These are phyloP conservation scores for Whitmania pigra DNA, from an alignment of 1,140 invertebrate species.

Conservation along the genomic window DNA sequence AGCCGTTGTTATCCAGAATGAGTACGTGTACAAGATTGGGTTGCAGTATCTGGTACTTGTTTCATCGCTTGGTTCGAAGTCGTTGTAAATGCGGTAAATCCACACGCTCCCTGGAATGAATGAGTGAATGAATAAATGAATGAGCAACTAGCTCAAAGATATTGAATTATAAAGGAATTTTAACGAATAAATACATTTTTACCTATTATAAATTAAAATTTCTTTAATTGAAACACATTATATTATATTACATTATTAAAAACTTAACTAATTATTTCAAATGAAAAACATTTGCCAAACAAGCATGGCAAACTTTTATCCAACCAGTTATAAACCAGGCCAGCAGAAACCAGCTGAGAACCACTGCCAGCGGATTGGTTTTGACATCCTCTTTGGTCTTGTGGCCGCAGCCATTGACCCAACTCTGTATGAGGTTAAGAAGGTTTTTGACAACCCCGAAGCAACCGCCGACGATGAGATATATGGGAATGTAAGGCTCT, in stretches of 20 bases:
- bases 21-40: conserved; percentile 61
- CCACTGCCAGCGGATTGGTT: conserved; percentile 49
- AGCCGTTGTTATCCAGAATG: conserved; percentile 55
- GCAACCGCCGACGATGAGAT: conserved; percentile 65
- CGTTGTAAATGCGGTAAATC: conserved; percentile 58
- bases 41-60: conserved; percentile 58
- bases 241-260: too few species aligned
- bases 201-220: too few species aligned
- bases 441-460: conserved; percentile 58
- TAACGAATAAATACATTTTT: too few species aligned
- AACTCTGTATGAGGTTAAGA: conserved; percentile 48
- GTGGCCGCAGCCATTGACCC: conserved; percentile 43
- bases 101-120: conserved; percentile 51
- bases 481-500: conserved; percentile 64
- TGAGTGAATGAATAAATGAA: conserved; percentile 1
- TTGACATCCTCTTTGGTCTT: conserved; percentile 47
- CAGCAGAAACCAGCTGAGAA: conserved; percentile 56
- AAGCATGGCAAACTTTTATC: conserved; percentile 12
- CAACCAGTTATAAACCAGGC: conserved; percentile 60
- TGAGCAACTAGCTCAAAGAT: neutral
- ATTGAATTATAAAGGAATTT: too few species aligned
- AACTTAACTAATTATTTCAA: neutral
- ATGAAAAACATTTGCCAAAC: neutral
- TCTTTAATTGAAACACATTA: too few species aligned
- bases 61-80: conserved; percentile 58